These are phyloP conservation scores for Sebastes oblongus DNA, from an alignment of 2,797 vertebrate species.

Conservation along the genomic window DNA sequence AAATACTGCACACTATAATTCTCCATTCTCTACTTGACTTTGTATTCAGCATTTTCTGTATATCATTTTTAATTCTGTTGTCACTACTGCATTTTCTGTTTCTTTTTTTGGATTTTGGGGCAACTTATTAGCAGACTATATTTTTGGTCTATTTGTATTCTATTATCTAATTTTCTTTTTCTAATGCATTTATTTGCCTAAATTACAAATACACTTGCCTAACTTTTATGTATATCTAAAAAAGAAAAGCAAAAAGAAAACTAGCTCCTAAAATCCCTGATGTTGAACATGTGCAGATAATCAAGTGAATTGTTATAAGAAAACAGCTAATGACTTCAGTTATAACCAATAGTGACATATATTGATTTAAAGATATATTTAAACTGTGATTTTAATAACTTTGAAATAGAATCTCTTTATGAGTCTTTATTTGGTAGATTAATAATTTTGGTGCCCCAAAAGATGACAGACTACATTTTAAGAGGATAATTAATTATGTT, in stretches of 20 bases:
- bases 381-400: neutral
- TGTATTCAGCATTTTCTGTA: neutral
- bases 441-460: neutral
- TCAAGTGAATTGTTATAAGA: neutral
- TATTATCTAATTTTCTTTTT: neutral
- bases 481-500: neutral
- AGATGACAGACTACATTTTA: neutral
- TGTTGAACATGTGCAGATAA: neutral
- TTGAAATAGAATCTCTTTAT: neutral
- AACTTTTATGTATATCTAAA: neutral
- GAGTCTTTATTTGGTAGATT: neutral
- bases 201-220: neutral
- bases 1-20: neutral
- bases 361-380: neutral
- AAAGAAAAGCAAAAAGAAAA: neutral
- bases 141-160: neutral
- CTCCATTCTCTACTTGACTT: neutral
- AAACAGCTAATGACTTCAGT: neutral
- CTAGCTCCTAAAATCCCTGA: neutral
- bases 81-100: neutral
- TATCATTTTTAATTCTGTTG: neutral
- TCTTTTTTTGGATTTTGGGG: neutral
- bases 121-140: neutral
- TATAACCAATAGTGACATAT: neutral
- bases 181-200: neutral